A percentile compares a stretch with the other conserved stretches of the same genome.
Conservation (phyloP, 1,140 invertebrate species). For the Anastatus disparis region DNA sequence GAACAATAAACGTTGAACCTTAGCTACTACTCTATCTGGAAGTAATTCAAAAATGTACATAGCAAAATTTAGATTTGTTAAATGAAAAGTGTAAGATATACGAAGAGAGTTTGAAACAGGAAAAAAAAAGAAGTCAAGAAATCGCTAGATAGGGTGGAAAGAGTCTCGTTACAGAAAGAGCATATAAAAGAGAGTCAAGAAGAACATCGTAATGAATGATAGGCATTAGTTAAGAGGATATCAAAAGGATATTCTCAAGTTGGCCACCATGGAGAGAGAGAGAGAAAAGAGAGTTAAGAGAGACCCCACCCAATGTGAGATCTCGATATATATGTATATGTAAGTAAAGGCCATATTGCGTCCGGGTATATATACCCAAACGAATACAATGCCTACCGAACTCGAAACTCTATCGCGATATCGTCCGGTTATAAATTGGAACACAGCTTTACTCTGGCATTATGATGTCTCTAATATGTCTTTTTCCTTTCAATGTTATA, state of each 20-base stretch:
- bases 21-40: neutral
- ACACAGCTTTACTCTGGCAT: slow-evolving; percentile 65
- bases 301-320: slow-evolving; percentile 62
- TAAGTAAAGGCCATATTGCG: too few relatives aligned
- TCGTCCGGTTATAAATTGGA: slow-evolving; percentile 68
- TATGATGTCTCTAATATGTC: slow-evolving; percentile 69
- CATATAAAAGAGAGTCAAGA: neutral
- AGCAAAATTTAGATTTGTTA: neutral
- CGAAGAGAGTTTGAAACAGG: neutral
- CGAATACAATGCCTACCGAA: slow-evolving; percentile 66
- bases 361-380: slow-evolving; percentile 58
- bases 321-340: too few relatives aligned
- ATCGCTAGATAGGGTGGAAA: neutral
- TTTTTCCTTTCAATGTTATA: too few relatives aligned
- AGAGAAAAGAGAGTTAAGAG: neutral
- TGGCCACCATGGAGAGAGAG: slow-evolving; percentile 60
- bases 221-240: slow-evolving; percentile 68
- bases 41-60: neutral
- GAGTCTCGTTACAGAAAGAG: slow-evolving; percentile 33
- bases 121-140: neutral
- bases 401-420: slow-evolving; percentile 66
- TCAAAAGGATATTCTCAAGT: slow-evolving; percentile 66
- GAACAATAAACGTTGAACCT: neutral
- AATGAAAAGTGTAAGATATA: neutral
- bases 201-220: slow-evolving; percentile 64